A percentile compares a stretch with the other conserved stretches of the same genome.
Conservation (phyloP, 2,113 vertebrate genomes). For the Clarias macrocephalus region DNA sequence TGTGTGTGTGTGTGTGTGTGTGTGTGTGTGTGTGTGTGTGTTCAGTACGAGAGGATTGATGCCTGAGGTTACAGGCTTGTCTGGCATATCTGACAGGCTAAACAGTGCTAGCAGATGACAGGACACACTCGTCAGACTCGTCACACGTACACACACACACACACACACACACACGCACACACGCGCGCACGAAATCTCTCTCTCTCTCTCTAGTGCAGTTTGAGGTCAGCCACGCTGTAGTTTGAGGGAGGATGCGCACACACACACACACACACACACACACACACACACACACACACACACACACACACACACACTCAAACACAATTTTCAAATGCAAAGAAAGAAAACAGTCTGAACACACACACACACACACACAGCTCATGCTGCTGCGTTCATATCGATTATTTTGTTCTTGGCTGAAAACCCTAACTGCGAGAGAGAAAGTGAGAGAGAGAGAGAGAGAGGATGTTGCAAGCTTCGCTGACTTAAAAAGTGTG, state of each 20-base stretch:
- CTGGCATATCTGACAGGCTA: conserved; percentile 32
- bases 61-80: conserved; percentile 17
- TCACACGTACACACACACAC: conserved; percentile 3
- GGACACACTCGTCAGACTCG: neutral
- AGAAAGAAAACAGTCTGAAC: neutral
- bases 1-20: conserved; percentile 21
- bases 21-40: conserved; percentile 10
- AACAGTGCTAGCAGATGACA: conserved; percentile 26
- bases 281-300: neutral
- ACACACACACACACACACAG: conserved; percentile 31
- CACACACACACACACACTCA: neutral
- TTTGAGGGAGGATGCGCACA: conserved; percentile 16
- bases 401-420: conserved; percentile 42
- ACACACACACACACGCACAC: neutral
- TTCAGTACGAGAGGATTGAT: neutral
- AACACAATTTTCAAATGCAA: neutral
- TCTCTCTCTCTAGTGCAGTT: conserved; percentile 13
- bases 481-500: neutral
- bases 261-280: conserved; percentile 11
- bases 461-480: neutral
- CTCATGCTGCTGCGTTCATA: conserved; percentile 35
- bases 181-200: neutral
- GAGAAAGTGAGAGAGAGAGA: neutral
- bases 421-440: neutral
- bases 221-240: conserved; percentile 22